Base-by-base conservation (phyloP, 2,797 vertebrate genomes). In the Hemibagrus guttatus region DNA sequence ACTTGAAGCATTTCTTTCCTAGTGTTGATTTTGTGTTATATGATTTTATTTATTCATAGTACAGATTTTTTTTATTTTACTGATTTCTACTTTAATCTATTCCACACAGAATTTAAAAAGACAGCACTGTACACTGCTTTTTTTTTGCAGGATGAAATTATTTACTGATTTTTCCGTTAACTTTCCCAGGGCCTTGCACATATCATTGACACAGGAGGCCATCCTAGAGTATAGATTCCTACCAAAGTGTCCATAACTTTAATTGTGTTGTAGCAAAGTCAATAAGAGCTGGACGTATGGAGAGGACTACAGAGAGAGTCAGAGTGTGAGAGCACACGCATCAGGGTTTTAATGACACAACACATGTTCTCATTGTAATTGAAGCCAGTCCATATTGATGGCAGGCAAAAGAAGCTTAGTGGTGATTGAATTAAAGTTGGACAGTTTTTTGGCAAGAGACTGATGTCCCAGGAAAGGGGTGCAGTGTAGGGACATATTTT, bases 401-500 rank as follows among this genome's bases (percentile, higher is more conserved):
- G 90, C 93, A 85, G 89, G 89, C 46, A 78, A 75, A 71, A 85
- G 83, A 89, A 91, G 86, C 81, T 88, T 63, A 72, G 84, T 84
- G 87, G 39, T 90, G 85, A 91, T 91, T 88, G 74, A 91, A 89
- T 89, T 88, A 89, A 91, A 87, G 31, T 56, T 8, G 85, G 78
- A 89, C 35, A 21, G 79, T 81, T 91, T 87, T 93, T 92, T 81
- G 75, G 90, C 86, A 64, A 88, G 91, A 93, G 94, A 95, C 94
- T 95, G 94, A 95, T 94, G 89, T 93, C 92, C 94, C 93, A 93
- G 95, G 93, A 95, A 95, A 95, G 93, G 93, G 94, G 92, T 94
- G 93, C 93, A 92, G 92, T 35, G 92, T 94, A 93, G 92, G 92
- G 93, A 92, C 92, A 94, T 96, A 95, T 96, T 96, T 96, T 96